phyloP scores from a whole-genome alignment of 1,140 invertebrate species.

The Nasonia longicornis region DNA sequence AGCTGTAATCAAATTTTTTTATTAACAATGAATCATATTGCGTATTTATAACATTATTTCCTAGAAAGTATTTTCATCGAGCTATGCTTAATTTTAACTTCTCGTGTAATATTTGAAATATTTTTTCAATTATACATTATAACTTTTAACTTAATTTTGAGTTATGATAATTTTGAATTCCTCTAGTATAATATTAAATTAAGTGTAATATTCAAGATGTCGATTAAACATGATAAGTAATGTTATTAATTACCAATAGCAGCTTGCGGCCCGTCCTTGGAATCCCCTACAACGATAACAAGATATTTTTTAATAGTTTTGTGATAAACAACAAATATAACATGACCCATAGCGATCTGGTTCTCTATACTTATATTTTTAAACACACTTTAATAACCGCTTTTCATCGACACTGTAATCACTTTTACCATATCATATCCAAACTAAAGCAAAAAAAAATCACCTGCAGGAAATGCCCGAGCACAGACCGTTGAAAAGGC shows the following conservation, averaged over 20 bases:
- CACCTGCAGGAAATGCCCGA: constrained; percentile 31
- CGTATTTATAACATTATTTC: too few relatives aligned
- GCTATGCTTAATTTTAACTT: too few relatives aligned
- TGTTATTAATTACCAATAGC: constrained; percentile 19
- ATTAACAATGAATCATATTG: too few relatives aligned
- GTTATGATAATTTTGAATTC: too few relatives aligned
- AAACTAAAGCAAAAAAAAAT: constrained; percentile 13
- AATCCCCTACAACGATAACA: constrained; percentile 5
- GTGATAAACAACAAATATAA: background rate
- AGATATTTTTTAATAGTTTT: background rate
- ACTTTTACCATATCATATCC: background rate
- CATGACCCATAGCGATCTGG: background rate
- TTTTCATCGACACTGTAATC: constrained; percentile 8
- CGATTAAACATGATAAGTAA: background rate
- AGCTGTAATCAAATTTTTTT: constrained; percentile 7
- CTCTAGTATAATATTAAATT: too few relatives aligned
- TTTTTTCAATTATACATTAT: too few relatives aligned
- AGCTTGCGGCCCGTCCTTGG: constrained; percentile 3
- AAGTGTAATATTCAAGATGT: too few relatives aligned
- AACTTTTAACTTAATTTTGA: too few relatives aligned
- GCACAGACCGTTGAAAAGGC: background rate
- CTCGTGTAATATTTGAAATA: too few relatives aligned
- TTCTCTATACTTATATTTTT: background rate
- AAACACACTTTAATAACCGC: background rate
- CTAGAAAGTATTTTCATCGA: too few relatives aligned